These are phyloP conservation scores for Lamellibrachia columna DNA, from an alignment of 2,888 invertebrate genomes.

Conservation along the genomic window DNA sequence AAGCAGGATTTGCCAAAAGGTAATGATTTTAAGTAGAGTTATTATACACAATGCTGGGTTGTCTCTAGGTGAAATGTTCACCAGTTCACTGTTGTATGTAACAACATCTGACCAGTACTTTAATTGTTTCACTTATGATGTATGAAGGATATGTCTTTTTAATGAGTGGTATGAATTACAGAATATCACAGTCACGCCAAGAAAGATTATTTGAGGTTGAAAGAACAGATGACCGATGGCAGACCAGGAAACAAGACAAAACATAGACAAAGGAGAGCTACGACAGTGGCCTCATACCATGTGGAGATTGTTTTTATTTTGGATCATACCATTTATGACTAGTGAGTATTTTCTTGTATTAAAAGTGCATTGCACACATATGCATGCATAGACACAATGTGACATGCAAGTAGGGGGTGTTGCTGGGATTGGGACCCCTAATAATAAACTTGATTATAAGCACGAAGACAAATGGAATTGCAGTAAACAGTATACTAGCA, in stretches of 20 bases:
- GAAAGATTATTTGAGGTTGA: neutral
- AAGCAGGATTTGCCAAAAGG: neutral
- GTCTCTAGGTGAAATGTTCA: neutral
- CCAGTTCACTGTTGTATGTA: neutral
- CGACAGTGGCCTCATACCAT: neutral
- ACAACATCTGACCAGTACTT: neutral
- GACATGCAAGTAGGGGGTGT: neutral
- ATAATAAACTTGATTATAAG: neutral
- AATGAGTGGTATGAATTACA: neutral
- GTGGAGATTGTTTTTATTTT: neutral
- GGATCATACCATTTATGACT: constrained; percentile 7
- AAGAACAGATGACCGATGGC: neutral
- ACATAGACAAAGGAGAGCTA: neutral
- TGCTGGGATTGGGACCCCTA: neutral
- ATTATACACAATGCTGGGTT: no score
- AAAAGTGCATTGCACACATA: no score
- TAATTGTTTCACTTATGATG: no score
- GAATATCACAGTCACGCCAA: neutral
- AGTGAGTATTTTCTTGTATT: neutral
- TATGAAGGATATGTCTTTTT: neutral
- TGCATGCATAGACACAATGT: neutral
- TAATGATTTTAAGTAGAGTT: neutral
- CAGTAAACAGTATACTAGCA: no score
- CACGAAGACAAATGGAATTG: no score
- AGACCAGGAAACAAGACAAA: neutral